Base-by-base conservation (phyloP, 2,113 vertebrate species). In the Heterocephalus glaber region DNA sequence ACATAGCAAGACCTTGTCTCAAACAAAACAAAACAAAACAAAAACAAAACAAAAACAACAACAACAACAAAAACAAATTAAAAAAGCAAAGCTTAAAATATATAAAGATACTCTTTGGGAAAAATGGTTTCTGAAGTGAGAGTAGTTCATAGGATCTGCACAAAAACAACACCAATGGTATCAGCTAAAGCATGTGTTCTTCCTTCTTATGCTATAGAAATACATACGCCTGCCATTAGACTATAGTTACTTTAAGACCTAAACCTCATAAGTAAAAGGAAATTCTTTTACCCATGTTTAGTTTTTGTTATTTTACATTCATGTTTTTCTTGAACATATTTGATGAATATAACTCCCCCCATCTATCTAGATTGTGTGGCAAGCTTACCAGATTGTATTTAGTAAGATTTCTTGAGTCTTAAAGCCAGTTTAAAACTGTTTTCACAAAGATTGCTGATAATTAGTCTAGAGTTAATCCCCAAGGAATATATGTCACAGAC, bases 301-400 rank as follows among this genome's bases (percentile, higher is more conserved):
- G 20, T 85, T 88, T 90, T 96, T 79, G 90, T 54, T 41, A 77
- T 92, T 92, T 92, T 95, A 54, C n/a, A 79, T n/a, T 77, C 22
- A 20, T 68, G 54, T 77, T 94, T 96, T 60, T 38, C 79, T 85
- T 89, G 38, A 83, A 56, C 11, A 24, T 61, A 47, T 72, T 76
- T 81, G 77, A 83, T 49, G 38, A 85, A 52, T 49, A 68, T 8
- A 49, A 44, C 4, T 19, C 12, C 7, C 22, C 5, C 3, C 60
- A 12, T 47, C 20, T 70, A 22, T 61, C 65, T 77, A 80, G 47
- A 76, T 72, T 7, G 10, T 47, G 5, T 49, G 38, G 56, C 28
- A 72, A 90, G 65, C 30, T 68, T 65, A 66, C 89, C 0, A 76
- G 41, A 28, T 44, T 54, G 24, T 47, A 49, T 92, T 93, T 68